These are phyloP conservation scores for Cebidichthys violaceus DNA, from an alignment of 2,113 vertebrate species.

Conservation along the genomic window DNA sequence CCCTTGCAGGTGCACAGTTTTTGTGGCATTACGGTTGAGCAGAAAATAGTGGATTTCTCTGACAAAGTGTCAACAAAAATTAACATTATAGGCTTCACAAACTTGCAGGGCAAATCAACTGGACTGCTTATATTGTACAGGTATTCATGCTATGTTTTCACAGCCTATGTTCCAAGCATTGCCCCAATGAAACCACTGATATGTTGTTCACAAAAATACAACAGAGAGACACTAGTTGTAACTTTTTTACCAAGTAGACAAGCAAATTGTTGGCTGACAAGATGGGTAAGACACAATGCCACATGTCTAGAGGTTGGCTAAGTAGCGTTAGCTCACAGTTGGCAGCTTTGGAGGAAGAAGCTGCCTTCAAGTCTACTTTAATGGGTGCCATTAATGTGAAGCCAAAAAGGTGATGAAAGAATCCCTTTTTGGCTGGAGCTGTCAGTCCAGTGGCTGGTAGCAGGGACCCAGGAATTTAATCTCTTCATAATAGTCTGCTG, in stretches of 20 bases:
- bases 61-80: neutral
- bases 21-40: constrained; percentile 1
- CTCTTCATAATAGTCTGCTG: constrained; percentile 25
- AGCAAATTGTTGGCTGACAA: constrained; percentile 5
- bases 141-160: neutral
- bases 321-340: constrained; percentile 13
- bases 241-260: neutral
- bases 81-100: neutral
- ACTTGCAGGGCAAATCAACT: neutral
- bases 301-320: constrained; percentile 18
- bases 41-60: neutral
- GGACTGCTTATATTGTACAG: neutral
- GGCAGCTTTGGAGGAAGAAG: constrained; percentile 17
- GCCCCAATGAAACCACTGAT: neutral
- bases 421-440: constrained; percentile 1
- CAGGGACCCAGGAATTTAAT: constrained; percentile 41
- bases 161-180: neutral
- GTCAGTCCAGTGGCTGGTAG: constrained; percentile 20
- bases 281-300: constrained; percentile 6
- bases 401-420: constrained; percentile 3
- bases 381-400: constrained; percentile 42
- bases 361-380: constrained; percentile 17
- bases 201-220: neutral
- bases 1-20: constrained; percentile 25
- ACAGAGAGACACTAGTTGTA: neutral